Conservation (phyloP, 35 echinoderm and acorn worm species). For the Heliocidaris tuberculata region DNA sequence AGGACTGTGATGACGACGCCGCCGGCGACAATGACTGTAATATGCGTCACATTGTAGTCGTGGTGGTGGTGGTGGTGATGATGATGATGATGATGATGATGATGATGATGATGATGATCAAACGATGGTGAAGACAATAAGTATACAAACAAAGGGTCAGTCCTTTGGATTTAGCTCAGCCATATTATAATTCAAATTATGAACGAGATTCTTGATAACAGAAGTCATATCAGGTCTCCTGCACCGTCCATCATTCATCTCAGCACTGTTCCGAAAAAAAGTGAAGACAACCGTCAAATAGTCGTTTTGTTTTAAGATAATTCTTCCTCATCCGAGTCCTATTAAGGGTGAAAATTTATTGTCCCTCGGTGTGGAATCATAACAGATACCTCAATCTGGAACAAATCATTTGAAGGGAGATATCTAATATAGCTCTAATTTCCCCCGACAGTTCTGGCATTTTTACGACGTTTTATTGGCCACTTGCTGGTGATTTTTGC, state of each 20-base stretch:
- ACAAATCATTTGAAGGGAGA: background rate
- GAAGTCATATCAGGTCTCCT: background rate
- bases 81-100: background rate
- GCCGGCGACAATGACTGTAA: background rate
- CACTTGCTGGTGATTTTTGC: background rate
- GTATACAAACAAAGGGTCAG: background rate
- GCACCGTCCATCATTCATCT: background rate
- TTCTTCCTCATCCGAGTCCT: background rate
- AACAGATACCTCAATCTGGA: background rate
- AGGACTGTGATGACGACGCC: background rate
- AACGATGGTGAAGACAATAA: background rate
- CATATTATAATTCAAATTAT: background rate
- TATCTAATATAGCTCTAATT: background rate
- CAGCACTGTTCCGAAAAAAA: background rate
- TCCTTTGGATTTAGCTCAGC: too few relatives aligned
- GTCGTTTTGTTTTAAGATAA: background rate
- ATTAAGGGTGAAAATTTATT: conserved; percentile 12
- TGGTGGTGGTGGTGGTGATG: background rate
- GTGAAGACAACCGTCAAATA: background rate
- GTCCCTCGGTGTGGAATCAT: background rate
- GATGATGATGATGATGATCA: background rate
- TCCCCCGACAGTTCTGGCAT: background rate
- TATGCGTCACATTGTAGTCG: background rate
- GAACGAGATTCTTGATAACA: background rate
- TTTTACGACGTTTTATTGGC: background rate